Base-by-base conservation (phyloP, 2,888 invertebrate species). In the Chalcosyrphus nemorum region DNA sequence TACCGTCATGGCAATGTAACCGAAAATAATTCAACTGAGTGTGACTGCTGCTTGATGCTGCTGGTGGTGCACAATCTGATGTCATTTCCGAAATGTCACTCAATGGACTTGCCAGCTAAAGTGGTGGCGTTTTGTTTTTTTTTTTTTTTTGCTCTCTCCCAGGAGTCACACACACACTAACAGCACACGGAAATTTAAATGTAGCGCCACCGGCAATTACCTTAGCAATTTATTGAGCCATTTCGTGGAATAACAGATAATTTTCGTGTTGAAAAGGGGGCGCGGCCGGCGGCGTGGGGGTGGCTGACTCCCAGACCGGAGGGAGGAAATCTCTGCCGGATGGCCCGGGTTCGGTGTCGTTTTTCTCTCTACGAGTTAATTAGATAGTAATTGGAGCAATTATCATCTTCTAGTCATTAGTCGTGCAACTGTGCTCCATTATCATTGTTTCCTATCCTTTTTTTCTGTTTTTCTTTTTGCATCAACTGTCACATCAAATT, bases 351-450 rank as follows among this genome's bases (percentile, higher is more conserved):
- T 59, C 41, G 13, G 47, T 52, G 41, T 11, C 52, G 57, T 63
- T 70, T 56, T 81, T 43, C 4, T 52, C n/a, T 11, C 56, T 24
- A n/a, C 24, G n/a, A 74, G 56, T 57, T 78, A 78, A 84, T 84
- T 78, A 84, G 74, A 78, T 78, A 74, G 78, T 84, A 78, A 84
- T 78, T 84, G 63, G 43, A 70, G 68, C 78, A 84, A 84, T 84
- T 78, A 78, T 57, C 82, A 78, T 78, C 74, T 74, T 63, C 72
- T 35, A 66, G 59, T 77, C 59, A 82, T 77, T 72, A 77, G 65
- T 54, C 41, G 27, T 57, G 32, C 76, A 15, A 59, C 43, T 41
- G 35, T 47, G 47, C 21, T 32, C 52, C 43, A 66, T 65, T 52
- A 70, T 59, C 81, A 38, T 65, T 56, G 21, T 81, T 74, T 81